A percentile compares a stretch with the other conserved stretches of the same genome.
phyloP scores from a whole-genome alignment of 1,140 invertebrate genomes.

The Phenacoccus solenopsis region DNA sequence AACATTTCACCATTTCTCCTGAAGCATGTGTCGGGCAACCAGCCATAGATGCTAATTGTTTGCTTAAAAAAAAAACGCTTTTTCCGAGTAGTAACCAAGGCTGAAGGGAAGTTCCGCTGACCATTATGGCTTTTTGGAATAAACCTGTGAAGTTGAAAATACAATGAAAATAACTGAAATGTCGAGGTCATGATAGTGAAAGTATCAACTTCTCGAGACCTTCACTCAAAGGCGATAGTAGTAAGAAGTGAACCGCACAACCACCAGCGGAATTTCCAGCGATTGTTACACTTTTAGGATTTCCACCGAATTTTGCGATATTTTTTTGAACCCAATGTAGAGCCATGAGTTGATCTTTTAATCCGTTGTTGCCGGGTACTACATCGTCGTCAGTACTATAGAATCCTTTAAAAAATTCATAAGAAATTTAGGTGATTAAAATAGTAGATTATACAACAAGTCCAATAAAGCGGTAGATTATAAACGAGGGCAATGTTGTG shows the following conservation, averaged over 20 bases:
- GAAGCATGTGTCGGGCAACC: conserved; percentile 48
- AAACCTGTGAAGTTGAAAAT: background rate
- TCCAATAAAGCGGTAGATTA: no score
- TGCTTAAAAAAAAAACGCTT: background rate
- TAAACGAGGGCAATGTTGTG: no score
- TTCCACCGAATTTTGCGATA: conserved; percentile 58
- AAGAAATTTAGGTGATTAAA: no score
- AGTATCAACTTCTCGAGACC: conserved; percentile 34
- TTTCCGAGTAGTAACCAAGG: background rate
- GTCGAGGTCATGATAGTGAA: background rate
- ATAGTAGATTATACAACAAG: no score
- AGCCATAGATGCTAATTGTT: background rate
- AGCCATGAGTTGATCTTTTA: conserved; percentile 57
- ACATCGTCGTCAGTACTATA: conserved; percentile 46
- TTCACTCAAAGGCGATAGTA: conserved; percentile 43
- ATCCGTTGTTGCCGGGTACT: conserved; percentile 50
- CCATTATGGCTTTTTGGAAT: background rate
- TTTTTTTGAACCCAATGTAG: conserved; percentile 58
- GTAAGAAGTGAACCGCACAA: conserved; percentile 43
- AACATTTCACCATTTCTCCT: conserved; percentile 50
- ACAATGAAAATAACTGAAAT: no score
- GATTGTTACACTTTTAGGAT: conserved; percentile 51
- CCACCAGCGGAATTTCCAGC: conserved; percentile 54
- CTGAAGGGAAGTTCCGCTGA: background rate
- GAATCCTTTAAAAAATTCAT: conserved; percentile 38